These are phyloP conservation scores for Columba janthina DNA, from an alignment of 2,113 vertebrate species.

Conservation along the genomic window DNA sequence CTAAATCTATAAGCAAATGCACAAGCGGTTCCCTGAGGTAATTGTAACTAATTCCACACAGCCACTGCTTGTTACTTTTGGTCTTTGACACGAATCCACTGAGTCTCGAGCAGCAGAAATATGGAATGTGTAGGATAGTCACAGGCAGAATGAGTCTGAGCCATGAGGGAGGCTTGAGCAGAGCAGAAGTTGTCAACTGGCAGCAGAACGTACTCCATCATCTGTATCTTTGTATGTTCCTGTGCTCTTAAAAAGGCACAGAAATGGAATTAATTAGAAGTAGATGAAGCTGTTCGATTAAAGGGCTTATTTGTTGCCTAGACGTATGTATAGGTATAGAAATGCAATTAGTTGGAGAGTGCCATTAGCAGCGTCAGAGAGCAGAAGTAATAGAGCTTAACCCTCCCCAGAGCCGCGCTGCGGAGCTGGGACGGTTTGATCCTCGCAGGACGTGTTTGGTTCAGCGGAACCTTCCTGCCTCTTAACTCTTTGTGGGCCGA, in stretches of 20 bases:
- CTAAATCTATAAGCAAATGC: not conserved
- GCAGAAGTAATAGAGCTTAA: constrained; percentile 50
- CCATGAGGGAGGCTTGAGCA: not conserved
- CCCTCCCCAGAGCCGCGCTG: not conserved
- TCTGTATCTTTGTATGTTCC: constrained; percentile 18
- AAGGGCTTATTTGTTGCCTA: constrained; percentile 28
- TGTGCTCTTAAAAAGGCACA: not conserved
- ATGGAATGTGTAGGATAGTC: rapidly evolving
- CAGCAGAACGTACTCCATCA: not conserved
- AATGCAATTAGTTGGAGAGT: constrained; percentile 32
- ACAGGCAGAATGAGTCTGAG: not conserved
- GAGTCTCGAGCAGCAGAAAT: not conserved
- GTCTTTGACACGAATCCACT: not conserved
- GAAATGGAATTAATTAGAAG: constrained; percentile 46
- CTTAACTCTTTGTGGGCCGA: not conserved
- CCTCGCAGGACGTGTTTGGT: not conserved
- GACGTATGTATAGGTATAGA: constrained; percentile 28
- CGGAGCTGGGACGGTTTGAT: not conserved
- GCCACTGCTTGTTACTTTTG: not conserved
- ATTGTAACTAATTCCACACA: not conserved
- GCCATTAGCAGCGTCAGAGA: constrained; percentile 51
- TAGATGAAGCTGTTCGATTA: constrained; percentile 41
- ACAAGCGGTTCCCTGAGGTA: rapidly evolving
- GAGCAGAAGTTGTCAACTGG: not conserved
- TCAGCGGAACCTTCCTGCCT: not conserved